A percentile compares a stretch with the other conserved stretches of the same genome.
Evolutionary conservation across 2,888 invertebrate genomes (phyloP).

Genomic region (Allygus modestus): DNA sequence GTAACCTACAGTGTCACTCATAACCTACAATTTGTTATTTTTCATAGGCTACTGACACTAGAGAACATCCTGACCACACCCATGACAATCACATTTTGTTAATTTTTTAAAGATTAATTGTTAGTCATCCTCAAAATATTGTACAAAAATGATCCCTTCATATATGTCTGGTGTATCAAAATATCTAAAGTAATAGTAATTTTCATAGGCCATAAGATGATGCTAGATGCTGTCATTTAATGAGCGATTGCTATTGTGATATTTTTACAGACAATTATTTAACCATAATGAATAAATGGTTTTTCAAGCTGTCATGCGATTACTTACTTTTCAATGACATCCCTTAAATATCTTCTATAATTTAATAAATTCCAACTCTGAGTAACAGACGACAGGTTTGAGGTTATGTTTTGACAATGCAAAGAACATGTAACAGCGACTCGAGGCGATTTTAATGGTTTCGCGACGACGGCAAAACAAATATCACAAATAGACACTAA

Average conservation of each 20-base stretch:
- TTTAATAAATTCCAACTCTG: conserved; percentile 4
- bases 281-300: not conserved
- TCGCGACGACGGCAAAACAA: conserved; percentile 27
- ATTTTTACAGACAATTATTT: not conserved
- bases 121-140: not conserved
- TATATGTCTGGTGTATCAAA: not conserved
- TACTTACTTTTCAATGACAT: conserved; percentile 54
- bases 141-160: not conserved
- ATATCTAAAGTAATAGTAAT: not conserved
- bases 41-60: not conserved
- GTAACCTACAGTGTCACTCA: not conserved
- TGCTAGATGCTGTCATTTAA: not conserved
- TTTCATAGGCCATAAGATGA: not conserved
- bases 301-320: conserved; percentile 21
- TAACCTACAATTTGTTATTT: conserved; percentile 11
- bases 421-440: conserved; percentile 7
- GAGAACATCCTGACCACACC: conserved; percentile 16
- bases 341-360: conserved; percentile 11
- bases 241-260: not conserved
- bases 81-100: not conserved
- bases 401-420: conserved; percentile 57
- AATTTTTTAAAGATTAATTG: not conserved
- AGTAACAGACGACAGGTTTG: conserved; percentile 12
- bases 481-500: conserved; percentile 49
- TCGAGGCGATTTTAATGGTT: not conserved